phyloP scores from a whole-genome alignment of 2,797 vertebrate species.

The Pagetopsis macropterus region DNA sequence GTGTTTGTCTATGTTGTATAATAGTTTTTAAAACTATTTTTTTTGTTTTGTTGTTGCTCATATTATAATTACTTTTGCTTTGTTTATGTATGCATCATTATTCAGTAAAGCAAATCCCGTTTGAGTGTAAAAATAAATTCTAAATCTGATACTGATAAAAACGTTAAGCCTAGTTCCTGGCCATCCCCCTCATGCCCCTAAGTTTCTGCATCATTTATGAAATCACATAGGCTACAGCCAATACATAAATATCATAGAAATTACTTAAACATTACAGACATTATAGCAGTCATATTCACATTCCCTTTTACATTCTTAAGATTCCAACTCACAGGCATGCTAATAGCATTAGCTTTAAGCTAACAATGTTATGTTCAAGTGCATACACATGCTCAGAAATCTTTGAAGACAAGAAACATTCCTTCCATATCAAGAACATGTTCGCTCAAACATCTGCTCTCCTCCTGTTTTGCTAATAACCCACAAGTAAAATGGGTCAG shows the following conservation, averaged over 20 bases:
- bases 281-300: not conserved
- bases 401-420: not conserved
- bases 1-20: no score
- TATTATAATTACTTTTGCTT: no score
- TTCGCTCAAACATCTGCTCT: not conserved
- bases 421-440: not conserved
- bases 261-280: no score
- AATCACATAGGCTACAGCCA: not conserved
- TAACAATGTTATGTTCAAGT: not conserved
- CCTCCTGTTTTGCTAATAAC: slow-evolving; percentile 48
- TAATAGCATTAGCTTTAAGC: not conserved
- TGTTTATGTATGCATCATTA: no score
- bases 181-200: not conserved
- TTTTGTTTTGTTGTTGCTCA: no score
- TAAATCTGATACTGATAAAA: not conserved
- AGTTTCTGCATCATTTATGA: not conserved
- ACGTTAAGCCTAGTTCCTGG: not conserved
- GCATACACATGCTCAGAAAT: not conserved
- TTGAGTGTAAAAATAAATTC: no score
- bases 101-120: no score
- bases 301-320: no score
- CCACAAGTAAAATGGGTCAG: slow-evolving; percentile 57
- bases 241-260: not conserved
- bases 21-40: no score
- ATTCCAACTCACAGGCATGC: not conserved